These are phyloP conservation scores for Pangasianodon gigas DNA, from an alignment of 2,113 vertebrate species.

Conservation along the genomic window DNA sequence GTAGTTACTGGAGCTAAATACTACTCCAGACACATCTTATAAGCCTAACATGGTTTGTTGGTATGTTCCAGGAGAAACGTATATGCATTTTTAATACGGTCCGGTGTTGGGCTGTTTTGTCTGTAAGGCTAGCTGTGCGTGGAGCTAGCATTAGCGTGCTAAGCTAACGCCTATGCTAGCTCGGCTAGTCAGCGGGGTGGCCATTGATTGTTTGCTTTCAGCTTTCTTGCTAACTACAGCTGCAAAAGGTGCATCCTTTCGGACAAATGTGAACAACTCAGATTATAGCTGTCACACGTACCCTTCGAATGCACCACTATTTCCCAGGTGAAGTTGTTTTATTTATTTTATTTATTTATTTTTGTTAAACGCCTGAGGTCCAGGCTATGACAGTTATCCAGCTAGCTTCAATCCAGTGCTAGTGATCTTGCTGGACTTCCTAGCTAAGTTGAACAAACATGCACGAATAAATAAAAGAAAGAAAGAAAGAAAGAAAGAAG, in stretches of 20 bases:
- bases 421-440: neutral
- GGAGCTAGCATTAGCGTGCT: conserved; percentile 17
- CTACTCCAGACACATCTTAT: neutral
- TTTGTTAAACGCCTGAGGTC: neutral
- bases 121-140: neutral
- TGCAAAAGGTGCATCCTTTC: neutral
- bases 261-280: neutral
- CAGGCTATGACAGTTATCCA: neutral
- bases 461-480: neutral
- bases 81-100: neutral
- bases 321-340: neutral
- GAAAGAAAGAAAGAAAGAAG: neutral
- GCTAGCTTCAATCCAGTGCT: neutral
- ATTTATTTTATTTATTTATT: neutral
- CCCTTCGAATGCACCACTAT: neutral
- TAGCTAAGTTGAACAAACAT: too few relatives aligned
- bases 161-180: conserved; percentile 23
- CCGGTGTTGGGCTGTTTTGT: conserved; percentile 19
- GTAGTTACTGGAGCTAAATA: conserved; percentile 14
- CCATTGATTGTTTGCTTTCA: conserved; percentile 31
- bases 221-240: neutral
- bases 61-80: neutral
- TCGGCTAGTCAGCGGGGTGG: conserved; percentile 29
- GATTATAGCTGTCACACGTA: neutral
- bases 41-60: neutral